Evolutionary conservation across 2,797 vertebrate species (phyloP), one percentile per base, ranked within the genome.

Genomic region (Cryptoprocta ferox): DNA sequence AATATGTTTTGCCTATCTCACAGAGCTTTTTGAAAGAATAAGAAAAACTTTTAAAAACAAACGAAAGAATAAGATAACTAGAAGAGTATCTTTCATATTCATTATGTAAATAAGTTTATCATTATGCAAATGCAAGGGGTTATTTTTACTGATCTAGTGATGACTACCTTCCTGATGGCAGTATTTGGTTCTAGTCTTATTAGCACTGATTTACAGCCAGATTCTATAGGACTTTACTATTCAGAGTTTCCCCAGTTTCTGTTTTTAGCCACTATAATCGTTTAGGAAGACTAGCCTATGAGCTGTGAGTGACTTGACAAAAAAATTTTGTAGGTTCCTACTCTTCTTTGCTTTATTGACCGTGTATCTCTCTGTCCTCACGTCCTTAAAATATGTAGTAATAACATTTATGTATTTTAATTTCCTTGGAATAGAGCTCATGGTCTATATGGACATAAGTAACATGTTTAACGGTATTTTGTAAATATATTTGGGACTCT

Each of bases 141-240:
- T 95, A 39, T 90, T 97, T 97, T 94, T 97, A 90, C 11, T 84
- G 35, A 59, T 35, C 16, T 87, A 37, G 15, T 93, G 63, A 93
- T 89, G 78, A 59, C 8, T 59, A 39, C 59, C 78, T 97, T 88
- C 70, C 61, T 90, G 59, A 95, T 81, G 18, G 37, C 59, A 95
- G 35, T 35, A 45, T 71, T 96, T 59, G 21, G 56, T 42, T 65
- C 45, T n/a, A 66, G 63, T 37, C 50, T 70, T 59, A 1, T 76
- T 84, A 92, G 13, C 45, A 50, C 45, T 84, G 63, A 50, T 90
- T 94, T 88, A 16, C 37, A 76, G 63, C 61, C 71, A 61, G 61
- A 42, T 94, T 96, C 63, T 70, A 2, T 10, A 28, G 39, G 66
- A 66, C 32, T 78, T 28, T 93, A 89, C 39, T 86, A 19, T 68